These are phyloP conservation scores for Choristoneura rosaceana DNA, from an alignment of 2,888 invertebrate species.

Conservation along the genomic window DNA sequence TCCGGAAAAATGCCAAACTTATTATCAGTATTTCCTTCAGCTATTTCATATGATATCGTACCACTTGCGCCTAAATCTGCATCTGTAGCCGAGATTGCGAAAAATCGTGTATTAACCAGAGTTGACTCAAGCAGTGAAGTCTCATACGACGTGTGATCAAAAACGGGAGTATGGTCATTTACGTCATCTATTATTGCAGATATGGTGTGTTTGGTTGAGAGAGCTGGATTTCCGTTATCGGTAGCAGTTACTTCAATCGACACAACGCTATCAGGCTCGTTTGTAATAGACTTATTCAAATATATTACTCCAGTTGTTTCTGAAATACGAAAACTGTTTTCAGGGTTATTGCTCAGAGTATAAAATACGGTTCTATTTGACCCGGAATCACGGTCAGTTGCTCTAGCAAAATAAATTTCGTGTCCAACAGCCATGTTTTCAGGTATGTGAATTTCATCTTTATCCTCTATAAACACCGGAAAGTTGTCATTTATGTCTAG, in stretches of 20 bases:
- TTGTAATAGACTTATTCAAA: slow-evolving; percentile 91
- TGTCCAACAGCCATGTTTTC: slow-evolving; percentile 98
- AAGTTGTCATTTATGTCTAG: slow-evolving; percentile 96
- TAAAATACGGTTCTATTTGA: slow-evolving; percentile 95
- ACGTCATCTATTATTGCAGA: slow-evolving; percentile 93
- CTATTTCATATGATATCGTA: slow-evolving; percentile 91
- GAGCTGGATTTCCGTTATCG: slow-evolving; percentile 92
- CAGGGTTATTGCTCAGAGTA: slow-evolving; percentile 91
- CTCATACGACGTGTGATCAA: slow-evolving; percentile 96
- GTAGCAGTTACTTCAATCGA: slow-evolving; percentile 93
- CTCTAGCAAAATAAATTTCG: slow-evolving; percentile 95
- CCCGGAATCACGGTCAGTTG: slow-evolving; percentile 94
- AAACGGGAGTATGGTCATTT: slow-evolving; percentile 98
- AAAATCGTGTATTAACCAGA: slow-evolving; percentile 95
- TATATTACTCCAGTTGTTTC: slow-evolving; percentile 95
- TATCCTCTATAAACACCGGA: slow-evolving; percentile 92
- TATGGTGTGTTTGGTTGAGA: slow-evolving; percentile 91
- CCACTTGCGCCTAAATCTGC: slow-evolving; percentile 94
- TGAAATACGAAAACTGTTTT: slow-evolving; percentile 93
- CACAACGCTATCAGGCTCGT: slow-evolving; percentile 89
- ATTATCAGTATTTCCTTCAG: slow-evolving; percentile 93
- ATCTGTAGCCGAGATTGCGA: slow-evolving; percentile 95
- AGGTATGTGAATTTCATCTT: slow-evolving; percentile 91
- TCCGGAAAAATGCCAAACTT: slow-evolving; percentile 98
- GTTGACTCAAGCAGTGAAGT: slow-evolving; percentile 96